These are phyloP conservation scores for Hippoglossus stenolepis DNA, from an alignment of 2,113 vertebrate genomes.

Conservation along the genomic window DNA sequence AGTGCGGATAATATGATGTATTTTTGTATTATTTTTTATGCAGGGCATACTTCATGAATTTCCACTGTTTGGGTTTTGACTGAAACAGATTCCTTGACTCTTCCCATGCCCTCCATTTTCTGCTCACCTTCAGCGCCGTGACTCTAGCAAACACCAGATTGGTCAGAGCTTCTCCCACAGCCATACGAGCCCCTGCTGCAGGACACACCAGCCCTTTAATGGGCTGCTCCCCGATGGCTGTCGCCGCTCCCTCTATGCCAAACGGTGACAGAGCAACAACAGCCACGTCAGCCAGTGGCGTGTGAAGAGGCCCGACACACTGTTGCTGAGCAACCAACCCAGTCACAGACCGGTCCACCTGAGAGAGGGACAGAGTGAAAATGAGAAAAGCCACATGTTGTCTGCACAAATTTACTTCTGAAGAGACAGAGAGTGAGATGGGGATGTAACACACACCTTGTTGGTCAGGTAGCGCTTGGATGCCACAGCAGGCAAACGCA, in stretches of 20 bases:
- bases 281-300: conserved; percentile 91
- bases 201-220: conserved; percentile 91
- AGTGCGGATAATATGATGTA: background rate
- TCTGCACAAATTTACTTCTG: background rate
- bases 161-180: conserved; percentile 91
- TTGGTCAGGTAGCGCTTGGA: conserved; percentile 96
- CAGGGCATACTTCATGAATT: no score
- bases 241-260: conserved; percentile 87
- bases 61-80: no score
- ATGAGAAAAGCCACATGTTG: background rate
- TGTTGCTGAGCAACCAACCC: conserved; percentile 96
- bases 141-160: conserved; percentile 91
- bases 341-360: conserved; percentile 96
- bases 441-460: conserved; percentile 82
- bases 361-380: conserved; percentile 12
- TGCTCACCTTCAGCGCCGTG: conserved; percentile 85
- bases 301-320: conserved; percentile 94
- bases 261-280: conserved; percentile 91
- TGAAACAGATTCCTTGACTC: background rate
- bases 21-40: background rate
- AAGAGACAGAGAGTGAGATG: background rate
- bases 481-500: conserved; percentile 89
- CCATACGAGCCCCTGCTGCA: conserved; percentile 88
- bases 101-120: background rate
- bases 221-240: conserved; percentile 92